A percentile compares a stretch with the other conserved stretches of the same genome.
Conservation (phyloP, 23 tunicate species). For the Trididemnum miniatum region DNA sequence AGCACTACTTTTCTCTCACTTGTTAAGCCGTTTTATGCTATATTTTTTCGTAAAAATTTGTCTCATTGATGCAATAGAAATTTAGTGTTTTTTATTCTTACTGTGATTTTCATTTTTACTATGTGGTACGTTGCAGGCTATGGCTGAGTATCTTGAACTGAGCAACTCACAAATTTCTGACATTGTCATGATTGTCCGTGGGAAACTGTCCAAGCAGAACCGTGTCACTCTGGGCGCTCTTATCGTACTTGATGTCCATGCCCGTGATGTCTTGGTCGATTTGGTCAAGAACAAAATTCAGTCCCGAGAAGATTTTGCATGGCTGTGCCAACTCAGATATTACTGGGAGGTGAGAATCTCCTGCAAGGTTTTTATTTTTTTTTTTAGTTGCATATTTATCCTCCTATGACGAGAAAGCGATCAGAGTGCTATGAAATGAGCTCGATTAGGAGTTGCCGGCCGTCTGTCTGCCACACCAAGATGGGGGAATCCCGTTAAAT, state of each 20-base stretch:
- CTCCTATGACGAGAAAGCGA: too few relatives aligned
- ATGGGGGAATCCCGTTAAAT: too few relatives aligned
- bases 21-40: too few relatives aligned
- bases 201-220: constrained; percentile 93
- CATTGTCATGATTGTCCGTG: constrained; percentile 92
- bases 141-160: constrained; percentile 79
- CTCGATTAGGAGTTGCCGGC: too few relatives aligned
- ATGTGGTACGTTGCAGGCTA: constrained; percentile 83
- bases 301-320: constrained; percentile 79
- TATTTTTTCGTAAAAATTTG: too few relatives aligned
- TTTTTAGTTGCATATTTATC: not conserved
- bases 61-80: too few relatives aligned
- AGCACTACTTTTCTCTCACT: too few relatives aligned
- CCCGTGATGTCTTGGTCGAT: constrained; percentile 86
- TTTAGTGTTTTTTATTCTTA: too few relatives aligned
- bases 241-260: constrained; percentile 93
- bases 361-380: not conserved
- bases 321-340: constrained; percentile 94
- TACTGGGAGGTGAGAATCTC: constrained; percentile 99
- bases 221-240: constrained; percentile 96
- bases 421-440: too few relatives aligned
- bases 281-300: constrained; percentile 80
- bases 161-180: constrained; percentile 92
- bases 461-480: too few relatives aligned
- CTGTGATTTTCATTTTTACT: too few relatives aligned